A percentile compares a stretch with the other conserved stretches of the same genome.
Conservation (phyloP, 2,888 invertebrate genomes). For the Invenusta paracnida region DNA sequence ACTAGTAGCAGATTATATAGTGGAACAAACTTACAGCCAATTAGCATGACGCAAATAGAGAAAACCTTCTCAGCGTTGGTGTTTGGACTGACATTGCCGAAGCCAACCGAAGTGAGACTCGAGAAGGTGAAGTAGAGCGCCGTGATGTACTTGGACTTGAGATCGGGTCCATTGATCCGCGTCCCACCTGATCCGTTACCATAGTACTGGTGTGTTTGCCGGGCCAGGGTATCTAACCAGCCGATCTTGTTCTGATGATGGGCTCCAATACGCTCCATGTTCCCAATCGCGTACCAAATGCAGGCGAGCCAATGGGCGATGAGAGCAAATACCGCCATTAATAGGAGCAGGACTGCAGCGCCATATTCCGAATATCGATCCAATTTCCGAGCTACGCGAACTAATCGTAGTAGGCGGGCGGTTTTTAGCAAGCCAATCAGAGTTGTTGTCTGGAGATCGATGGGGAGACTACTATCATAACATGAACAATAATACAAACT, state of each 20-base stretch:
- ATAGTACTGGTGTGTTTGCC: conserved; percentile 77
- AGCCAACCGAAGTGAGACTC: conserved; percentile 99
- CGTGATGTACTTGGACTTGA: conserved; percentile 73
- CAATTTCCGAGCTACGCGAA: conserved; percentile 93
- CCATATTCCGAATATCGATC: conserved; percentile 99
- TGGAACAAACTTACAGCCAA: conserved; percentile 70
- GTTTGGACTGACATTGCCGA: conserved; percentile 98
- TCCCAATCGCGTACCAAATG: conserved; percentile 93
- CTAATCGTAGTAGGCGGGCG: conserved; percentile 86
- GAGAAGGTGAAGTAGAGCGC: conserved; percentile 99
- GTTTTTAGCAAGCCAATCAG: conserved; percentile 98
- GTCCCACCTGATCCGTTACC: conserved; percentile 63
- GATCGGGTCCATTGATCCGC: conserved; percentile 66
- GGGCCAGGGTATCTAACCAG: conserved; percentile 89
- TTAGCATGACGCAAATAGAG: conserved; percentile 99
- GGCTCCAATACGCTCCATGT: conserved; percentile 67
- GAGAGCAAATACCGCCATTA: conserved; percentile 93
- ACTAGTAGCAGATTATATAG: neutral
- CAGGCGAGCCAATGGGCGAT: conserved; percentile 98
- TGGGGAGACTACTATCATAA: too few species aligned
- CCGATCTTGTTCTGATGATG: conserved; percentile 73
- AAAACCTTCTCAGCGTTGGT: conserved; percentile 86
- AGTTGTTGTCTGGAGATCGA: conserved; percentile 63
- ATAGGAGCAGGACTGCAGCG: conserved; percentile 93
- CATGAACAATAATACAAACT: too few species aligned